Base-by-base conservation (phyloP, 2,797 vertebrate species). In the Coregonus sp. region DNA sequence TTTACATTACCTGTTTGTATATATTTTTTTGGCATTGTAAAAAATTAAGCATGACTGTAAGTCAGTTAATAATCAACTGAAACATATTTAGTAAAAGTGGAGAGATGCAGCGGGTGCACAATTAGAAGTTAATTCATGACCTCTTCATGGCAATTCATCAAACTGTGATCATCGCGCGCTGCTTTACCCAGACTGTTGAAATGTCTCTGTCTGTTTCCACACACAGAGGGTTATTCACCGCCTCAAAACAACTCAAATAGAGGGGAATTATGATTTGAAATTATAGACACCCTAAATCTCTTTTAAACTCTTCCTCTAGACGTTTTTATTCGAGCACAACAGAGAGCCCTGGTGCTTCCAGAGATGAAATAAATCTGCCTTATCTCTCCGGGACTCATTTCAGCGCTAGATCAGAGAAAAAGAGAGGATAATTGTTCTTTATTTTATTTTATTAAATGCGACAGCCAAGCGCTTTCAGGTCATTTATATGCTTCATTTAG, bases 401-500 rank as follows among this genome's bases (percentile, higher is more conserved):
- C 91, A 93, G 89, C 82, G 89, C 81, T 73, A 94, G 91, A 94
- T 95, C 96, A 94, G 93, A 94, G 94, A 85, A 82, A 88, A 92
- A 91, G 87, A 87, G 86, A 91, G 91, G 91, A 93, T 92, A 95
- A 94, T 95, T 95, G 93, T 94, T 95, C 93, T 95, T 93, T 93
- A 93, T 94, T 94, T 94, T 93, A 94, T 93, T 95, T 91, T 91
- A 95, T 94, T 94, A 94, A 95, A 94, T 93, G 91, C 90, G 92
- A 91, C 94, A 95, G 94, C 89, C 85, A 86, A 59, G 84, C 90
- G 90, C 91, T 95, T 94, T 93, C 92, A 94, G 93, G 90, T 95
- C 91, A 94, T 95, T 95, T 93, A 93, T 92, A 94, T 95, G 95
- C 95, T 93, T 95, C 92, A 95, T 96, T 96, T 95, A 91, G 89